Conservation (phyloP, 2,888 invertebrate species). For the Drosophila pseudotakahashii region DNA sequence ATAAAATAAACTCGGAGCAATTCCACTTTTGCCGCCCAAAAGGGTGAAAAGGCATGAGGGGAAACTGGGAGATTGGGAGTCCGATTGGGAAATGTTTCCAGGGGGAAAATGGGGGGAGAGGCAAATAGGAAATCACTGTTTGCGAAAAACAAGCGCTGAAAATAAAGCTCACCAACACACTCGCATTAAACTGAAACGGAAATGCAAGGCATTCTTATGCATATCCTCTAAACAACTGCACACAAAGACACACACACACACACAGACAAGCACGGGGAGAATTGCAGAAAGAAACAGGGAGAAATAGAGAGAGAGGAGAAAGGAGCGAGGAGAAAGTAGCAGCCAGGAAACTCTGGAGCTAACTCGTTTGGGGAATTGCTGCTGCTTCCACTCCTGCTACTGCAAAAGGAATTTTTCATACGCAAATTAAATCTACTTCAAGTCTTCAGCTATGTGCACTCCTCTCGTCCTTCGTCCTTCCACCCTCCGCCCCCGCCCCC, state of each 20-base stretch:
- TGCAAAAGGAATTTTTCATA: conserved; percentile 73
- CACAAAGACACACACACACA: conserved; percentile 1
- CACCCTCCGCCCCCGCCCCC: not conserved
- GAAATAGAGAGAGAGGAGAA: conserved; percentile 16
- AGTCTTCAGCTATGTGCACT: conserved; percentile 46
- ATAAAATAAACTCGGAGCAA: conserved; percentile 76
- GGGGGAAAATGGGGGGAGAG: not conserved
- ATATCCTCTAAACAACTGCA: conserved; percentile 78
- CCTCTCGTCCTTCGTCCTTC: not conserved
- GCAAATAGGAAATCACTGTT: conserved; percentile 73
- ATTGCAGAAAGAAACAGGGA: not conserved
- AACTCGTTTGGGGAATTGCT: conserved; percentile 71
- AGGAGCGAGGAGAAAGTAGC: conserved; percentile 16
- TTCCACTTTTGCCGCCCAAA: conserved; percentile 61
- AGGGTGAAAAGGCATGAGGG: conserved; percentile 28
- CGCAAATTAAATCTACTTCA: conserved; percentile 75
- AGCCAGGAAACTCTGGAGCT: conserved; percentile 32
- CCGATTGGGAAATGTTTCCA: not conserved
- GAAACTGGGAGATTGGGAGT: conserved; percentile 23
- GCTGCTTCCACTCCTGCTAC: conserved; percentile 23
- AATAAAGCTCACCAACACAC: conserved; percentile 48
- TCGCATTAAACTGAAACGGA: conserved; percentile 69
- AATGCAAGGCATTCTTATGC: conserved; percentile 81
- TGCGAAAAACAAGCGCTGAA: conserved; percentile 58
- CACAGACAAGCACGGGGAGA: conserved; percentile 2